phyloP scores from a whole-genome alignment of 92 coral and sea anemone genomes.

The Zoanthus sansibaricus region DNA sequence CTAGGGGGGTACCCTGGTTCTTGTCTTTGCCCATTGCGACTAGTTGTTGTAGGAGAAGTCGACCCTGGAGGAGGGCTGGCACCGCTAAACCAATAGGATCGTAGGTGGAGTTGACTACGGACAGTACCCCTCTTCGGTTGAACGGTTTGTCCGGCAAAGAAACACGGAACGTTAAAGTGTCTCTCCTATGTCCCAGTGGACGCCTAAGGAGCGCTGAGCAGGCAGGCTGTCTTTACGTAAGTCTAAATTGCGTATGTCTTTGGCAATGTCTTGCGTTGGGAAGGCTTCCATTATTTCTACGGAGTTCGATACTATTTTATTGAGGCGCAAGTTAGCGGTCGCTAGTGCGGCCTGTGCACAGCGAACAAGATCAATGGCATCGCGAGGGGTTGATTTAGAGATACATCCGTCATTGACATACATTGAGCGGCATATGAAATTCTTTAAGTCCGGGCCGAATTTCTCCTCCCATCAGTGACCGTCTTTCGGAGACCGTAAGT shows the following conservation, averaged over 20 bases:
- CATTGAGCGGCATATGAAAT: background rate
- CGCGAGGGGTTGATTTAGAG: conserved; percentile 32
- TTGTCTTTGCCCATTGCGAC: conserved; percentile 27
- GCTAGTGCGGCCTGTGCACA: conserved; percentile 51
- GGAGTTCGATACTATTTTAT: conserved; percentile 47
- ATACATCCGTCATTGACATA: conserved; percentile 41
- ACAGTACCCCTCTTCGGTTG: conserved; percentile 24
- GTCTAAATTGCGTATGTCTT: conserved; percentile 9
- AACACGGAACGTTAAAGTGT: conserved; percentile 34
- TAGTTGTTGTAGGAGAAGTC: conserved; percentile 37
- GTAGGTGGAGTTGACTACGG: conserved; percentile 35
- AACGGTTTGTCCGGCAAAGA: conserved; percentile 14
- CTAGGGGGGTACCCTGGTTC: conserved; percentile 43
- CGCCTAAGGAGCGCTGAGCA: conserved; percentile 20
- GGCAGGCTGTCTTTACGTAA: conserved; percentile 20
- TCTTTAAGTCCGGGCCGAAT: background rate
- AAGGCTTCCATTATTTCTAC: conserved; percentile 58
- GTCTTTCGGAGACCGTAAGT: conserved; percentile 46
- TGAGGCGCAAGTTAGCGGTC: conserved; percentile 49
- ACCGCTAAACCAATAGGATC: conserved; percentile 22
- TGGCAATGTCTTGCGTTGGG: conserved; percentile 27
- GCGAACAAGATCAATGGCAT: conserved; percentile 52
- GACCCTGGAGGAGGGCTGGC: conserved; percentile 41
- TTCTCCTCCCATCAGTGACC: conserved; percentile 26
- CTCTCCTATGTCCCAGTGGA: conserved; percentile 32